Conservation (phyloP, 2,797 vertebrate species). For the Hozukius guyotensis region DNA sequence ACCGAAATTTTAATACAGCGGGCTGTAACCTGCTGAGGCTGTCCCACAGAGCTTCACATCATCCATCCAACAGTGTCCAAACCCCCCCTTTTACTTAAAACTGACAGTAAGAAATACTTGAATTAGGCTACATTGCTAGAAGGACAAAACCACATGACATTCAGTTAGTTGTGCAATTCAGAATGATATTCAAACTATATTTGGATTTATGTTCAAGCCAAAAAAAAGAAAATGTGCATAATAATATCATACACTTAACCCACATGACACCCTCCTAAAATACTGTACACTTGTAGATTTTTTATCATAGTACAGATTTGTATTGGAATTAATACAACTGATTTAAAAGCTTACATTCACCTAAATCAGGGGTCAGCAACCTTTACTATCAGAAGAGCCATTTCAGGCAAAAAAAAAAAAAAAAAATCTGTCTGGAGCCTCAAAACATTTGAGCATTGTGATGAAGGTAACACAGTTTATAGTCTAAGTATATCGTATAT, state of each 20-base stretch:
- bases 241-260: neutral
- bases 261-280: neutral
- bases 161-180: neutral
- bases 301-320: neutral
- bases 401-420: no score
- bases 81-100: neutral
- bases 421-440: no score
- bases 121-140: neutral
- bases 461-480: no score
- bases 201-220: neutral
- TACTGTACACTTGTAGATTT: neutral
- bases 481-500: no score
- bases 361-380: no score
- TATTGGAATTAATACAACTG: neutral
- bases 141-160: neutral
- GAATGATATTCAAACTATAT: neutral
- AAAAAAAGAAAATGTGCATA: neutral
- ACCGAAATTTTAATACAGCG: slow-evolving; percentile 3
- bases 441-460: no score
- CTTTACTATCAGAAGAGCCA: no score
- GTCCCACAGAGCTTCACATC: neutral
- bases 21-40: neutral
- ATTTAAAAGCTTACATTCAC: neutral
- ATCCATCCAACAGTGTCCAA: neutral
- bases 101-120: neutral